Conservation (phyloP, 2,888 invertebrate genomes). For the Cantharis flavilabris region DNA sequence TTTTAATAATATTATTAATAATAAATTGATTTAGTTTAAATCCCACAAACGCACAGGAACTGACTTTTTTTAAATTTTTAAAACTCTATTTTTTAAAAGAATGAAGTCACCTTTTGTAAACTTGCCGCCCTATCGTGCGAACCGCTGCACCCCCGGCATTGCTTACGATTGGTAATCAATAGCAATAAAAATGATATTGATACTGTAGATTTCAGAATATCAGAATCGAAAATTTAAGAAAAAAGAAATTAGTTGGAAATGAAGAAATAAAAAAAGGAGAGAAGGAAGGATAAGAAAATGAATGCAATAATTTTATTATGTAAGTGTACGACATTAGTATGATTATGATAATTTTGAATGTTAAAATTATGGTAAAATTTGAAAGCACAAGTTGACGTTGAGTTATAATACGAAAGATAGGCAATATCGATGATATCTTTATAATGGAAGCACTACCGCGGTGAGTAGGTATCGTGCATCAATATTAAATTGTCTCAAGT, state of each 20-base stretch:
- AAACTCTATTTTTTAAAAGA: too few relatives aligned
- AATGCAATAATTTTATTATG: neutral
- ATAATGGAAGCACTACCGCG: conserved; percentile 20
- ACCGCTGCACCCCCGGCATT: too few relatives aligned
- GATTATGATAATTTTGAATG: neutral
- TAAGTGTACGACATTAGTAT: neutral
- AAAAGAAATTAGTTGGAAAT: too few relatives aligned
- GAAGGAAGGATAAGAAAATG: neutral
- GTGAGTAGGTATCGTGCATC: conserved; percentile 11
- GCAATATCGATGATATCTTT: conserved; percentile 16
- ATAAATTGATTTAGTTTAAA: too few relatives aligned
- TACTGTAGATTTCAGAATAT: neutral
- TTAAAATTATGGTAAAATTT: neutral
- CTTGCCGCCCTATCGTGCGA: too few relatives aligned
- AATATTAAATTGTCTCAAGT: conserved; percentile 11
- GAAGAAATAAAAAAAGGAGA: neutral
- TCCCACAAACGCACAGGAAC: too few relatives aligned
- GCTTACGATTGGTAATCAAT: too few relatives aligned
- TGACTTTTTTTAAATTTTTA: too few relatives aligned
- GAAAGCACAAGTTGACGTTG: conserved; percentile 5
- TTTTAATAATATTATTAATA: too few relatives aligned
- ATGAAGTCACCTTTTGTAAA: too few relatives aligned
- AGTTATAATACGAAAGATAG: conserved; percentile 2
- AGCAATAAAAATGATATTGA: neutral
- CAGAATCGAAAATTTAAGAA: neutral